Evolutionary conservation across 1,140 invertebrate genomes (phyloP).

Genomic region (roundworm (Caenorhabditis elegans)): DNA sequence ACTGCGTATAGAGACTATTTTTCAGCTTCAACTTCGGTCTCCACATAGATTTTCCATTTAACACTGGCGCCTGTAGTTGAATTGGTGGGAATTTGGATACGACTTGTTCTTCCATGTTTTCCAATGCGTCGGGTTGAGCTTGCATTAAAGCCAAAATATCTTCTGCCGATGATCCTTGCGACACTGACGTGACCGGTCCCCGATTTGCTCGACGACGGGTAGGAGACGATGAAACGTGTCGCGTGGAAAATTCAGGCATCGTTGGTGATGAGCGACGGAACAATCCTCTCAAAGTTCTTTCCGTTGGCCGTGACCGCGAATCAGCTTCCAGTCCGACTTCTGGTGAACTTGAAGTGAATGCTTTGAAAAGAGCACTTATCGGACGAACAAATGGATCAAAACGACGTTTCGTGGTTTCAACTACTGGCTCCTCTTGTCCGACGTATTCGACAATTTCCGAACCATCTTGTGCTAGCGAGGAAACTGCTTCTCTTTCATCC

Average conservation of each 20-base stretch:
- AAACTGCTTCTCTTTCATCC: background rate
- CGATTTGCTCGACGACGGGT: background rate
- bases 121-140: background rate
- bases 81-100: background rate
- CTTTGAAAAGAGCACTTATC: background rate
- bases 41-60: background rate
- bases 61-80: no score
- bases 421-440: background rate
- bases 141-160: background rate
- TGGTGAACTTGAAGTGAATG: background rate
- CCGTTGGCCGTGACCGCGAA: background rate
- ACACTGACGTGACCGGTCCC: background rate
- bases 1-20: background rate
- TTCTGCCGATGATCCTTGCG: constrained; percentile 5
- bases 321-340: background rate
- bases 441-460: background rate
- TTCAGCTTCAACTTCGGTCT: background rate
- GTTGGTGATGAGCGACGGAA: background rate
- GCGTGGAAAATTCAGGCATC: background rate
- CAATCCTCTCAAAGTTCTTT: background rate
- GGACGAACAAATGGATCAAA: background rate
- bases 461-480: background rate
- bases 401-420: background rate
- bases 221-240: background rate
- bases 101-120: background rate